These are phyloP conservation scores for Atta cephalotes DNA, from an alignment of 1,140 invertebrate genomes.

Conservation along the genomic window DNA sequence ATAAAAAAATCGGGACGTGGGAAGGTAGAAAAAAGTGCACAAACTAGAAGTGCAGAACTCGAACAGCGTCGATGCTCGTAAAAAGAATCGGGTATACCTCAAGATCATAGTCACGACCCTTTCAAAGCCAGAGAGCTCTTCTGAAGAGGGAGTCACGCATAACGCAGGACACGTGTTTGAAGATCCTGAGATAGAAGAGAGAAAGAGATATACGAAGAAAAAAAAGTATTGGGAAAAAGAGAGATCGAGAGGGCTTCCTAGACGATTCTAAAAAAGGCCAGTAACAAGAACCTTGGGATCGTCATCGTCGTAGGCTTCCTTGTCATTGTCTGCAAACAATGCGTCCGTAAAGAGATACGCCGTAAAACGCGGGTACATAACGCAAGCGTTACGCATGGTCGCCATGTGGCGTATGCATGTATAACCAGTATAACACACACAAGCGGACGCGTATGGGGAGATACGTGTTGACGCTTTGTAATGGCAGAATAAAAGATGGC, in stretches of 20 bases:
- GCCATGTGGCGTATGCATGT: slow-evolving; percentile 7
- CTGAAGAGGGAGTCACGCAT: slow-evolving; percentile 7
- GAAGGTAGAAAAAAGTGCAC: slow-evolving; percentile 23
- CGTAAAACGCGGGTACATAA: slow-evolving; percentile 13
- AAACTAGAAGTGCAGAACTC: slow-evolving; percentile 21
- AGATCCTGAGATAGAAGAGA: not conserved
- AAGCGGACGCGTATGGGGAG: slow-evolving; percentile 21
- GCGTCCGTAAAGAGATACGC: slow-evolving; percentile 51
- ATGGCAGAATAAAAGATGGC: slow-evolving; percentile 83
- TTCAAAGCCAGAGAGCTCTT: slow-evolving; percentile 7
- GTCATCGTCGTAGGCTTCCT: slow-evolving; percentile 22
- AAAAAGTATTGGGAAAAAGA: slow-evolving; percentile 3
- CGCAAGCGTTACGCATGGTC: slow-evolving; percentile 1
- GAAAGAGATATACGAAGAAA: not conserved
- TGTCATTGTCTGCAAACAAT: slow-evolving; percentile 57
- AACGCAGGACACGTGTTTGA: slow-evolving; percentile 35
- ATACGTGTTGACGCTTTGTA: slow-evolving; percentile 81
- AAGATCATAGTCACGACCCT: slow-evolving; percentile 36
- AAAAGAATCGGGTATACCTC: slow-evolving; percentile 9
- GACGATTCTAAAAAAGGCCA: slow-evolving; percentile 39
- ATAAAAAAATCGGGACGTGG: slow-evolving; percentile 40
- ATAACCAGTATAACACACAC: not conserved
- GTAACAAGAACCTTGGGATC: slow-evolving; percentile 1
- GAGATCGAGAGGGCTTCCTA: not conserved
- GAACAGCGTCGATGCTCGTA: not conserved